Evolutionary conservation across 2,888 invertebrate genomes (phyloP).

Genomic region (Lypha dubia): DNA sequence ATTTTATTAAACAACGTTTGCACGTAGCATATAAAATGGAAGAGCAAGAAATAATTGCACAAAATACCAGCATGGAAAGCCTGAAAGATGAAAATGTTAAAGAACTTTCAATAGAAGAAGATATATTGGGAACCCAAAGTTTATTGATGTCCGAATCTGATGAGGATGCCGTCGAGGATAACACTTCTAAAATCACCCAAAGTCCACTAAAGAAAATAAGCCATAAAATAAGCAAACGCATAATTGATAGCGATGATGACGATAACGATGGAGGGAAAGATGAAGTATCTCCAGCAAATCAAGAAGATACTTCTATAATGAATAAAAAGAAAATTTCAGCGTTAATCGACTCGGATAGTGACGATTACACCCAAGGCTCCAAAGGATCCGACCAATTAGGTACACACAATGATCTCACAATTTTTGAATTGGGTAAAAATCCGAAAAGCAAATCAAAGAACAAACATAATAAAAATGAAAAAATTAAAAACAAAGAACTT

Average conservation of each 20-base stretch:
- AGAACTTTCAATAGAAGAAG: conserved; percentile 77
- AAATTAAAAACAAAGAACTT: neutral
- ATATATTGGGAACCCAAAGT: conserved; percentile 79
- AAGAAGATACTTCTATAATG: neutral
- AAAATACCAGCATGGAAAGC: conserved; percentile 70
- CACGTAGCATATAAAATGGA: conserved; percentile 30
- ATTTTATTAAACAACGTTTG: neutral
- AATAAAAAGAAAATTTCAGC: conserved; percentile 73
- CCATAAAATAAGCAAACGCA: conserved; percentile 55
- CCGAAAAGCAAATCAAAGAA: neutral
- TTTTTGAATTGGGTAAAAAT: neutral
- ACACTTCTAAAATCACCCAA: conserved; percentile 26
- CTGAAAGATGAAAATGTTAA: conserved; percentile 71
- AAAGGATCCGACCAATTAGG: neutral
- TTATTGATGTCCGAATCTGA: conserved; percentile 78
- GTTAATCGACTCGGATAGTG: conserved; percentile 75
- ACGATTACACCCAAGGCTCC: neutral
- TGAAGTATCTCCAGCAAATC: neutral
- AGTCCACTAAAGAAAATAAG: conserved; percentile 45
- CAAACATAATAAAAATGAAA: neutral
- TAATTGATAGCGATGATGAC: conserved; percentile 74
- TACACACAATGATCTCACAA: neutral
- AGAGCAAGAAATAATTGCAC: conserved; percentile 28
- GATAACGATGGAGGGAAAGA: conserved; percentile 58
- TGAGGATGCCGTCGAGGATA: conserved; percentile 74